These are phyloP conservation scores for Gnathonemus echidnorhynchus DNA, from an alignment of 2,113 vertebrate genomes.

Conservation along the genomic window DNA sequence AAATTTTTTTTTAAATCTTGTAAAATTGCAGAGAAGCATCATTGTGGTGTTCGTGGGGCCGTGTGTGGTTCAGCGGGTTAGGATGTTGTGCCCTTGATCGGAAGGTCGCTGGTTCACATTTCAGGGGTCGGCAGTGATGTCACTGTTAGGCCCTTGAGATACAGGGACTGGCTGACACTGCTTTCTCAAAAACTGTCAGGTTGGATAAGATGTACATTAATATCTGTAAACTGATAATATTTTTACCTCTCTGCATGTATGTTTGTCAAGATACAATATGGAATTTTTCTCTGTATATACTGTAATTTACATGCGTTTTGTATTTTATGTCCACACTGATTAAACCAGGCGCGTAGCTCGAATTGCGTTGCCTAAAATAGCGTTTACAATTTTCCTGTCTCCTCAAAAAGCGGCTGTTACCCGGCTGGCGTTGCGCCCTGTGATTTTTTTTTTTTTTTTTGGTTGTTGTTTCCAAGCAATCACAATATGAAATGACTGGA, in stretches of 20 bases:
- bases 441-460: neutral
- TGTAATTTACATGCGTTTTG: slow-evolving; percentile 38
- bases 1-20: neutral
- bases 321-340: slow-evolving; percentile 47
- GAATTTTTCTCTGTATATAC: slow-evolving; percentile 7
- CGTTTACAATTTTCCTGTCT: slow-evolving; percentile 53
- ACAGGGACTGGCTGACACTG: neutral
- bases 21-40: neutral
- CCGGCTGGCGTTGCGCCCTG: slow-evolving; percentile 41
- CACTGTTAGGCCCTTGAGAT: neutral
- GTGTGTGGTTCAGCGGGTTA: neutral
- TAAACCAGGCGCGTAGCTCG: slow-evolving; percentile 51
- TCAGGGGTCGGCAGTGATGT: neutral
- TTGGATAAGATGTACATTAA: neutral
- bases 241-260: neutral
- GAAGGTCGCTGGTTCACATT: neutral
- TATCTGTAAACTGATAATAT: neutral
- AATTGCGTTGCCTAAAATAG: slow-evolving; percentile 56
- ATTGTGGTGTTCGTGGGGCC: neutral
- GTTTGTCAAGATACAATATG: neutral
- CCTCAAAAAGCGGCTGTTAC: slow-evolving; percentile 49
- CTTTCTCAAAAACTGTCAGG: neutral
- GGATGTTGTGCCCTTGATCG: neutral
- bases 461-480: slow-evolving; percentile 22
- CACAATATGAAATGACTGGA: slow-evolving; percentile 36